phyloP scores from a whole-genome alignment of 2,797 vertebrate species.

The Sebastes iracundus region DNA sequence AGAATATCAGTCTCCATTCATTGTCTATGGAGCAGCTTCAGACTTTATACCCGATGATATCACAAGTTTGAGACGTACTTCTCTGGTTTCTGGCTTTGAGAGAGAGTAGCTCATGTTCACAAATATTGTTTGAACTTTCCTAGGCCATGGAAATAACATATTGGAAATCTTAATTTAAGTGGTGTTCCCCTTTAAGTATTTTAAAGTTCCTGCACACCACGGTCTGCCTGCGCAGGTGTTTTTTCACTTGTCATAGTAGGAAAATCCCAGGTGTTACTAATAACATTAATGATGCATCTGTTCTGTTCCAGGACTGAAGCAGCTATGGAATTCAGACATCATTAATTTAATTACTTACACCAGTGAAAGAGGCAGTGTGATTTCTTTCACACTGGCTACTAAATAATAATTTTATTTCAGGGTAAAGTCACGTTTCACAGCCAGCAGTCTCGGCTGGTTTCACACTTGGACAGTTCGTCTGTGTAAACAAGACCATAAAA shows the following conservation, averaged over 20 bases:
- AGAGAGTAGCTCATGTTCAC: no score
- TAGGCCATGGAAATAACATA: no score
- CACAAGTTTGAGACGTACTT: no score
- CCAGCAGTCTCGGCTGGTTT: background rate
- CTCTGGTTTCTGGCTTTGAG: no score
- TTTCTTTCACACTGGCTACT: background rate
- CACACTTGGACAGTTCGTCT: background rate
- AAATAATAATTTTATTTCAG: background rate
- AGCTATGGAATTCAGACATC: background rate
- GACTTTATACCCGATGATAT: no score
- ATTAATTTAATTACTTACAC: background rate
- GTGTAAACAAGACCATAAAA: constrained; percentile 49
- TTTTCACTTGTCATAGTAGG: background rate
- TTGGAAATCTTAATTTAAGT: no score
- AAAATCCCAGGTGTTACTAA: background rate
- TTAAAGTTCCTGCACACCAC: background rate
- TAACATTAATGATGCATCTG: background rate
- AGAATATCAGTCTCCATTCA: no score
- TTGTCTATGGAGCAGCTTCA: no score
- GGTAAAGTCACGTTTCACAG: background rate
- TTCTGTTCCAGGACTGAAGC: background rate
- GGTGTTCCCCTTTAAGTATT: no score
- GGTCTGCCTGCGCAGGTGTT: background rate
- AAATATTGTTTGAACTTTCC: no score
- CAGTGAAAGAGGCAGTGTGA: background rate